Conservation (phyloP, 2,113 vertebrate genomes). For the Strix uralensis region DNA sequence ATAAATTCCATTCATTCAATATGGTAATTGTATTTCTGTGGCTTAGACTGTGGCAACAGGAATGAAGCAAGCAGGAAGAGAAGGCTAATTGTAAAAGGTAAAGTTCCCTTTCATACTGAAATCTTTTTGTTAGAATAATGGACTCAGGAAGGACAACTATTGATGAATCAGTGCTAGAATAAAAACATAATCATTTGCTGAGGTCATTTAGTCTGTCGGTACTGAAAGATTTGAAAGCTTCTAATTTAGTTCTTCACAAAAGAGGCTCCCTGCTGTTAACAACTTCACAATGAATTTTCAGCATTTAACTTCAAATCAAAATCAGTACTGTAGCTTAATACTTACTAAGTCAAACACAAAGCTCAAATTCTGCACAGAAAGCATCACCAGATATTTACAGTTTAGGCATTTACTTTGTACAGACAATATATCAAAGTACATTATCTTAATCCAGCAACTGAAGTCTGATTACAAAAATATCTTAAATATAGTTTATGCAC, state of each 20-base stretch:
- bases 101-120: not conserved
- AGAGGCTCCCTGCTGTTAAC: not conserved
- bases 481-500: not conserved
- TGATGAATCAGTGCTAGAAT: not conserved
- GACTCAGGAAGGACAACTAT: not conserved
- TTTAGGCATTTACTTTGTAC: not conserved
- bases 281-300: conserved; percentile 16
- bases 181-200: conserved; percentile 6
- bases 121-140: not conserved
- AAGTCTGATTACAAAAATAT: not conserved
- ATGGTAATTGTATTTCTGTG: not conserved
- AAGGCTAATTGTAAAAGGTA: not conserved
- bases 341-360: not conserved
- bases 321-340: not conserved
- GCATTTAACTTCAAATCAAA: not conserved
- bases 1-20: not conserved
- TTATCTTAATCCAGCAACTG: not conserved
- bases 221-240: not conserved
- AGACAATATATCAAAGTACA: not conserved
- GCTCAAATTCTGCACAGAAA: not conserved
- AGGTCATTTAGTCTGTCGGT: not conserved
- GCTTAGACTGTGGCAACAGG: not conserved
- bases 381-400: not conserved
- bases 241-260: conserved; percentile 1
- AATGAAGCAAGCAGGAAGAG: not conserved